A percentile compares a stretch with the other conserved stretches of the same genome.
These are phyloP conservation scores for Abscondita cerata DNA, from an alignment of 2,888 invertebrate genomes.

Conservation along the genomic window DNA sequence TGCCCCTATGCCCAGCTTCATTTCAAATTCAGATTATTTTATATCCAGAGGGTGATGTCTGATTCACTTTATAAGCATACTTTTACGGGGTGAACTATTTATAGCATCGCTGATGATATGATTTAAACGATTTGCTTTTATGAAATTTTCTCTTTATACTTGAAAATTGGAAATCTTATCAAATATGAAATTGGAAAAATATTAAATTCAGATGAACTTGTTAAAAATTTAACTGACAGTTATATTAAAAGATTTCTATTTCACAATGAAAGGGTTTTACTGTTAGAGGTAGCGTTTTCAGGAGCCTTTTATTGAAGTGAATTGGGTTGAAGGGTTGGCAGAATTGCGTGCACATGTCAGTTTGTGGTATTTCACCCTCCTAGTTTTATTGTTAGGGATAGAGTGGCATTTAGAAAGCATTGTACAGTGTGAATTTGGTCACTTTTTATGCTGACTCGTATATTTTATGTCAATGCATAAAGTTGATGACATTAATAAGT, in stretches of 20 bases:
- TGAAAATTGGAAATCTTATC: too few relatives aligned
- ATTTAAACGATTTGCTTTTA: not conserved
- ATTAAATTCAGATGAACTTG: slow-evolving; percentile 3
- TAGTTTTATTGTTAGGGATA: slow-evolving; percentile 39
- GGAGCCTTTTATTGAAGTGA: slow-evolving; percentile 37
- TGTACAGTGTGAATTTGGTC: slow-evolving; percentile 38
- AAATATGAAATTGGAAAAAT: not conserved
- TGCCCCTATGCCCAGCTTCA: slow-evolving; percentile 32
- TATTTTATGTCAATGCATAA: slow-evolving; percentile 2
- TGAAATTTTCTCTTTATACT: too few relatives aligned
- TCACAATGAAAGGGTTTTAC: slow-evolving; percentile 32
- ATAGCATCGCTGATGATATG: not conserved
- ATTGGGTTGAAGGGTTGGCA: slow-evolving; percentile 39
- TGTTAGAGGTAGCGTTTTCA: slow-evolving; percentile 32
- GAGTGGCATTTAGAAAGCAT: slow-evolving; percentile 40
- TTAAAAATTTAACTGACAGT: slow-evolving; percentile 14
- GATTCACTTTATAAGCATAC: slow-evolving; percentile 29
- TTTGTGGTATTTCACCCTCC: slow-evolving; percentile 36
- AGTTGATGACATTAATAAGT: too few relatives aligned
- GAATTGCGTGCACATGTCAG: slow-evolving; percentile 42
- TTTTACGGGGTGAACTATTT: slow-evolving; percentile 17
- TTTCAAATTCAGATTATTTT: slow-evolving; percentile 40
- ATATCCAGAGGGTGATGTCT: slow-evolving; percentile 26
- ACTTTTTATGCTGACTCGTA: slow-evolving; percentile 35
- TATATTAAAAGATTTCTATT: slow-evolving; percentile 21